Evolutionary conservation across 2,797 vertebrate genomes (phyloP), one percentile per base, ranked within the genome.

Genomic region (Mastacembelus armatus): DNA sequence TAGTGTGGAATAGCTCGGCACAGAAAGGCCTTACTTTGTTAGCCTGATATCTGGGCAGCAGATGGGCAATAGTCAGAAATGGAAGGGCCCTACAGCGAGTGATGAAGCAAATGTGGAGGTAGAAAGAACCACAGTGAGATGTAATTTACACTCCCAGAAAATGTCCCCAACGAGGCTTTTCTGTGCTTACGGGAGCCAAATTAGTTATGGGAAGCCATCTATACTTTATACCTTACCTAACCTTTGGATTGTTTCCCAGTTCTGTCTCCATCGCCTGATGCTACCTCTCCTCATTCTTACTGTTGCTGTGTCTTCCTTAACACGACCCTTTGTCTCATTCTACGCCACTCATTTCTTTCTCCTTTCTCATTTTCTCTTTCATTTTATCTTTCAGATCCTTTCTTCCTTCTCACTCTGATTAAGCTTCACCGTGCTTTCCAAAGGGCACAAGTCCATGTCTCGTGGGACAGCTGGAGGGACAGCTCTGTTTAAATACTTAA

Each of bases 401-500:
- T 74, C 48, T 57, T 21, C 39, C 38, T 65, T 36, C 29, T 42
- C 22, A 2, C 69, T 75, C 59, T 80, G 79, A 85, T 86, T 78
- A 70, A 69, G 58, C 64, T 63, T 66, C 30, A 39, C 56, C 11
- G 1, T 26, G 59, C 57, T 74, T 70, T 57, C 57, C 4, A 3
- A 78, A 66, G 49, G 66, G 66, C 76, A 61, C 43, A 35, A 66
- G 73, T 84, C 82, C 52, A 47, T 2, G 55, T 78, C 81, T 71
- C n/a, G 3, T 7, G 64, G 65, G 67, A 69, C 62, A 52, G 52
- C 57, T 38, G 57, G 69, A 10, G 3, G 32, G 58, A 62, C 29
- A 14, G 43, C 74, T 68, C 66, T 66, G 69, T 82, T 88, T 86
- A 80, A 87, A 86, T 83, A 81, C 73, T 86, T 85, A 79, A 89